phyloP scores from a whole-genome alignment of 2,113 vertebrate species.

The Otolemur garnettii region DNA sequence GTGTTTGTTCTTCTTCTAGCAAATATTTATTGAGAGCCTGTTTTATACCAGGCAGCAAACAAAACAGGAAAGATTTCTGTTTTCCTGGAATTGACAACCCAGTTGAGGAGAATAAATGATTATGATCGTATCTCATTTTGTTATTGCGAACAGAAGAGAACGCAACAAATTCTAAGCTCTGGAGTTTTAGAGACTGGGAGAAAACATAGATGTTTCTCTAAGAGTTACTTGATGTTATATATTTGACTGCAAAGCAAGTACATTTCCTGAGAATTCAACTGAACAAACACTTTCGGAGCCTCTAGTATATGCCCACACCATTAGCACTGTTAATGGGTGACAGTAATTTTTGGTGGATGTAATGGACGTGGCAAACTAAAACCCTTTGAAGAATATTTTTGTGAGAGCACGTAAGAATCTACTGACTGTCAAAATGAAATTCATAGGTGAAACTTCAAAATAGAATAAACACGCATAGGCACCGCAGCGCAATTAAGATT shows the following conservation, averaged over 20 bases:
- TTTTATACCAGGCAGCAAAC: neutral
- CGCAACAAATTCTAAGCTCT: slow-evolving; percentile 37
- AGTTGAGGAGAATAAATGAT: slow-evolving; percentile 5
- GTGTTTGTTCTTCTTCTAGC: slow-evolving; percentile 18
- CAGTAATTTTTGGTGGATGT: slow-evolving; percentile 1
- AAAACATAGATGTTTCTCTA: neutral
- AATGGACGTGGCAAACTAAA: neutral
- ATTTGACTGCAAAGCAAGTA: slow-evolving; percentile 47
- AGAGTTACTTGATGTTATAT: slow-evolving; percentile 8
- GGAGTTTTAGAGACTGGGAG: neutral
- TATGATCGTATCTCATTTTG: neutral
- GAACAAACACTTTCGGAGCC: slow-evolving; percentile 10
- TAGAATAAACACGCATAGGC: neutral
- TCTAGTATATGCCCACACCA: neutral
- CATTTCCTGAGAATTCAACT: slow-evolving; percentile 33
- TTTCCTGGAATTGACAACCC: neutral
- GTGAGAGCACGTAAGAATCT: slow-evolving; percentile 44
- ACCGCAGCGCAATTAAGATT: neutral
- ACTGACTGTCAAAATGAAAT: slow-evolving; percentile 23
- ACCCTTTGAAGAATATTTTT: slow-evolving; percentile 34
- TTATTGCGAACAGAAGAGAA: slow-evolving; percentile 1
- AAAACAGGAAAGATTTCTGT: neutral
- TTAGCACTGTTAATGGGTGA: neutral
- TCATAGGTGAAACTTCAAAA: slow-evolving; percentile 26
- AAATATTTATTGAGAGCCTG: neutral